Evolutionary conservation across 2,113 vertebrate genomes (phyloP).

Genomic region (Malaclemys terrapin): DNA sequence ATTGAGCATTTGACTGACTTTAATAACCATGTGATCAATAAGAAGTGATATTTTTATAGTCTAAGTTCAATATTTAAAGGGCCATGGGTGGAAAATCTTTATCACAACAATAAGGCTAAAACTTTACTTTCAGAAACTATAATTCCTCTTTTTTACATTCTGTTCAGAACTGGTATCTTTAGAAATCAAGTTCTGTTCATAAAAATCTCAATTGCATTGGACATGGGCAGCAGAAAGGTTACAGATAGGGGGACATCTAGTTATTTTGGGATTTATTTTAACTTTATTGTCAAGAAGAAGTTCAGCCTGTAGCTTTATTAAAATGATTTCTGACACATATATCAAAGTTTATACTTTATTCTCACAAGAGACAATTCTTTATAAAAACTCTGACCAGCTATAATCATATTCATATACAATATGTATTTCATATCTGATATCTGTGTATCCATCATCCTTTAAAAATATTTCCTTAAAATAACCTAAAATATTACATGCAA

Average conservation of each 20-base stretch:
- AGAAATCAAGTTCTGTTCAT: constrained; percentile 57
- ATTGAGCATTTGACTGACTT: constrained; percentile 95
- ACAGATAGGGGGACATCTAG: neutral
- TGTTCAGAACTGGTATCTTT: constrained; percentile 41
- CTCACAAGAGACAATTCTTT: neutral
- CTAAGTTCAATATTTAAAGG: constrained; percentile 94
- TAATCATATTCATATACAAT: neutral
- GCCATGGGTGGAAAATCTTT: constrained; percentile 87
- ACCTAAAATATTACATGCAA: neutral
- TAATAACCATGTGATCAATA: constrained; percentile 99
- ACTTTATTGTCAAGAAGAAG: neutral
- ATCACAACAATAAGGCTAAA: constrained; percentile 92
- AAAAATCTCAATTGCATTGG: neutral
- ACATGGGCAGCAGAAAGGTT: neutral
- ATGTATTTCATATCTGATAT: neutral
- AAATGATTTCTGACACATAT: neutral
- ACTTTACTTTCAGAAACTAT: constrained; percentile 75
- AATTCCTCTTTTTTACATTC: constrained; percentile 32
- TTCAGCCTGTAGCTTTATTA: neutral
- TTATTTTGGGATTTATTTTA: constrained; percentile 10
- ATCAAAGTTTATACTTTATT: neutral
- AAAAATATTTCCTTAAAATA: neutral
- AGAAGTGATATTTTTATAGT: constrained; percentile 97
- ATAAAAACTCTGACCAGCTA: neutral
- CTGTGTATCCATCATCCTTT: neutral